A percentile compares a stretch with the other conserved stretches of the same genome.
These are phyloP conservation scores for Rhaphigaster nebulosa DNA, from an alignment of 2,888 invertebrate species.

Conservation along the genomic window DNA sequence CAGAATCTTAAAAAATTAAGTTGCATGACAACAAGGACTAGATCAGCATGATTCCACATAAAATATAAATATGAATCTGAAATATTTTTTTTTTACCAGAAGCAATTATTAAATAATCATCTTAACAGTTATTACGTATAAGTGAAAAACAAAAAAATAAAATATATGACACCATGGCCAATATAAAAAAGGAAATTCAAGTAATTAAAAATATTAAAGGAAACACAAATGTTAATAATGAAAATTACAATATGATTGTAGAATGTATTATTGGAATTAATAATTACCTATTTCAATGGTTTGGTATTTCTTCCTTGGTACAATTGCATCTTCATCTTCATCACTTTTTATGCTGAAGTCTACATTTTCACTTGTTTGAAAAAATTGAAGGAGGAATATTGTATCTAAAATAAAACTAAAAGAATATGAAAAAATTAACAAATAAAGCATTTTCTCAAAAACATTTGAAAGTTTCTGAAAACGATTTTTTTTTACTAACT, in stretches of 20 bases:
- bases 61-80: no score
- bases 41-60: no score
- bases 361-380: not conserved
- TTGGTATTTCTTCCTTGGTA: slow-evolving; percentile 69
- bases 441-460: not conserved
- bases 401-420: slow-evolving; percentile 60
- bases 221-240: not conserved
- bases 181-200: not conserved
- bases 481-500: not conserved
- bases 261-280: not conserved
- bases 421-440: not conserved
- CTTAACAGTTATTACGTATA: not conserved
- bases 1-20: not conserved
- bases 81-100: no score
- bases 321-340: slow-evolving; percentile 77
- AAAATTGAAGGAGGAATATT: slow-evolving; percentile 56
- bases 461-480: not conserved
- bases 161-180: not conserved
- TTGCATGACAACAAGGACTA: no score
- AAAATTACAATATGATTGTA: not conserved
- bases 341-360: slow-evolving; percentile 63
- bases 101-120: not conserved
- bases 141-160: no score
- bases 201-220: not conserved
- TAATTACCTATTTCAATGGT: slow-evolving; percentile 53